Evolutionary conservation across 2,797 vertebrate species (phyloP), one percentile per base, ranked within the genome.

Genomic region (Lycodopsis pacificus): DNA sequence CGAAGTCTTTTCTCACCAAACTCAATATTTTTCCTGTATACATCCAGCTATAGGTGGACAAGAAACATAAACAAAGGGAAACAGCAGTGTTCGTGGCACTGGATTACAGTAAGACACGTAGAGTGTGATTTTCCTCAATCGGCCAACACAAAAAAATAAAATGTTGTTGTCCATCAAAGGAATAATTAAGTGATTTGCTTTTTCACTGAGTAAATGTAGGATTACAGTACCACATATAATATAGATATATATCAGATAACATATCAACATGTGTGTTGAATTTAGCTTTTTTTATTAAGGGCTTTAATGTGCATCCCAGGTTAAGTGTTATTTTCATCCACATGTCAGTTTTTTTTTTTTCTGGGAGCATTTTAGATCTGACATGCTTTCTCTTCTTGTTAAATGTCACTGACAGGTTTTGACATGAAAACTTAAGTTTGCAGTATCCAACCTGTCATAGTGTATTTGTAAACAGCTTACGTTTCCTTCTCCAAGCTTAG

Each of bases 391-490:
- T 95, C 89, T 90, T 89, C 87, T 79, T 89, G 92, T 92, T 95
- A 96, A 97, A 97, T 96, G 94, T 95, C 95, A 95, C 90, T 96
- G 95, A 94, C 95, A 94, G 90, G 94, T 96, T 96, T 93, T 92
- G 92, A 92, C 92, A 90, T 92, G 91, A 92, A 95, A 96, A 96
- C 95, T 94, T 91, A 95, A 95, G 86, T 95, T 93, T 95, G 93
- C 95, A 91, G 94, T 94, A 94, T 86, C 94, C 86, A 85, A 91
- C 69, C 91, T 97, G 95, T 96, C 96, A 96, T 91, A 86, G 87
- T 91, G 78, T 92, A 93, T 96, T 93, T 96, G 90, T 93, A 95
- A 96, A 94, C 93, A 93, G 80, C 91, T 93, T 92, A 94, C 86
- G 88, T 93, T 93, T 95, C 90, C 90, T 74, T 81, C 89, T 90